Base-by-base conservation (phyloP, 2,113 vertebrate species). In the Mungos mungo region DNA sequence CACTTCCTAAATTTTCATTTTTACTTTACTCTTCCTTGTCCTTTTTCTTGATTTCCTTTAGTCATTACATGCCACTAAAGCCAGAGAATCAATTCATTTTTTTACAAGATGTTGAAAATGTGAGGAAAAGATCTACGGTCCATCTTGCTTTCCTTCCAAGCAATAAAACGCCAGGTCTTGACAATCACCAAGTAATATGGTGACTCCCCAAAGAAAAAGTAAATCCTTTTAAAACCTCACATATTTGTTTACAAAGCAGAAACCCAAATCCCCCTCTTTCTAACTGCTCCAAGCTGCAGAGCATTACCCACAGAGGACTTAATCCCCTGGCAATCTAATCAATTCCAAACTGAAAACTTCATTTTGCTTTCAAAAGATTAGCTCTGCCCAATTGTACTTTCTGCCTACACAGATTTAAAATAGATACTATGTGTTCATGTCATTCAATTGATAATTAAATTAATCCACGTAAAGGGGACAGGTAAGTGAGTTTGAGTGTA, bases 221-320 rank as follows among this genome's bases (percentile, higher is more conserved):
- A 97, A 97, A 90, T 93, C 88, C 77, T 77, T 77, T 77, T 31
- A 77, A 77, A 77, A 74, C 50, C 60, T 85, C 95, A 90, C 84
- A 88, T 85, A 52, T 90, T 93, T 90, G 92, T 93, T 96, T 96
- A 85, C 74, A 93, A 97, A 91, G 33, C 52, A 76, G 45, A 93
- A 87, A 81, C 21, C 15, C 79, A 54, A 74, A 89, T 81, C n/a
- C 1, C 3, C 45, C 90, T 18, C 74, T 19, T 83, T 76, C 69
- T 77, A 88, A 47, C 41, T 76, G 23, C 15, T 35, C 69, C 81
- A 52, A 82, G 29, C 35, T 60, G 27, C 68, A 96, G 23, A 50
- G 50, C 93, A 77, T 86, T 60, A 92, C 60, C 72, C 31, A 90
- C 60, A 84, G 31, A 90, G 14, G 45, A 33, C 25, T 77, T 93